Base-by-base conservation (phyloP, 2,888 invertebrate species). In the Zaprionus bogoriensis region DNA sequence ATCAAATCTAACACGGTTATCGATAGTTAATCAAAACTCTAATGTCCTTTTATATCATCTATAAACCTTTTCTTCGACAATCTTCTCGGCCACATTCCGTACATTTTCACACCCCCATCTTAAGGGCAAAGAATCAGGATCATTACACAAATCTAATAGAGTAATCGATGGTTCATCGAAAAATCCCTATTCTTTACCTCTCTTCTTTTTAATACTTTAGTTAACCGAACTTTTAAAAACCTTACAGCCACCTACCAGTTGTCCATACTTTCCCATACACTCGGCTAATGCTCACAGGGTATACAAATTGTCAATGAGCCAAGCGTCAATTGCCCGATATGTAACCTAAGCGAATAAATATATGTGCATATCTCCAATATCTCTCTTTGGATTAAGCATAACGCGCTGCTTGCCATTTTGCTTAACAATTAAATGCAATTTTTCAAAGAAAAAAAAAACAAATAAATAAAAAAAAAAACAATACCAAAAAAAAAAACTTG, bases 401-500 rank as follows among this genome's bases (percentile, higher is more conserved):
- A 76, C 64, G 66, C 63, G 77, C 62, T 63, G 81, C 60, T 74
- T 67, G 67, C 46, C 86, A 80, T 86, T 86, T 84, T 77, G 84
- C 72, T 77, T 38, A 84, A 81, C 78, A 81, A 86, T 86, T 84
- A 87, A 81, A 81, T 84, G 87, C 81, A 84, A 68, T 86, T 83
- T 86, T 59, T 48, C 32, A 69, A 46, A 53, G 53, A 30, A 42
- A 39, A 17, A 20, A 46, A 53, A 32, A 32, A 41, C 28, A 59
- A 22, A 36, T 50, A 39, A 47, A 50, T 10, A 51, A 47, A 32
- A 53, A 51, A 22, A 60, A 32, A 47, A 51, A 58, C 10, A 32
- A 36, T 32, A 39, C 46, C 46, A 45, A 65, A 48, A 61, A 61
- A 52, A 47, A 66, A 51, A 71, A 76, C 48, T 39, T 53, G 71